Conservation (phyloP, 2,113 vertebrate species). For the Struthio camelus region DNA sequence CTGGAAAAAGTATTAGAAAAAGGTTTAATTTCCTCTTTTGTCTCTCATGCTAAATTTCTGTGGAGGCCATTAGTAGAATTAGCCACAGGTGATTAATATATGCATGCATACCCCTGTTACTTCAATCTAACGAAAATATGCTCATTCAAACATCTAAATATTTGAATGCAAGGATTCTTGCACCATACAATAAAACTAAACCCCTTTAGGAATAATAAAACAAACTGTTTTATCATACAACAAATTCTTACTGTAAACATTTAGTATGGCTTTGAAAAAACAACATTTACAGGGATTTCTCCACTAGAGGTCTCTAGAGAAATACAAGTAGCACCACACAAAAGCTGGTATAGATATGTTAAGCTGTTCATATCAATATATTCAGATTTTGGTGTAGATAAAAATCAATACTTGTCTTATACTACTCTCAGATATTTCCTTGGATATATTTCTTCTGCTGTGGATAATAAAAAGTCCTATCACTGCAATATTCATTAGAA, state of each 20-base stretch:
- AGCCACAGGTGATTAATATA: not conserved
- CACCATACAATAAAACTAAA: not conserved
- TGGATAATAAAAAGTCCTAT: not conserved
- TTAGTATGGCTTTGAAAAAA: not conserved
- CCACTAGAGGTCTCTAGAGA: slow-evolving; percentile 82
- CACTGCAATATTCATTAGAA: not conserved
- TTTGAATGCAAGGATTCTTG: not conserved
- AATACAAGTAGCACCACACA: slow-evolving; percentile 29
- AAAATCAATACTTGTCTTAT: not conserved
- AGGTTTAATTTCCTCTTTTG: not conserved
- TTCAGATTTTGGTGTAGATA: not conserved
- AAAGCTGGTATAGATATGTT: not conserved
- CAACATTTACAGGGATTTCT: not conserved
- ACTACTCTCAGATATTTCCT: not conserved
- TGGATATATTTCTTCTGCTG: not conserved
- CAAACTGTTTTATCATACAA: not conserved
- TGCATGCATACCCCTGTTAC: not conserved
- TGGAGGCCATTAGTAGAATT: not conserved
- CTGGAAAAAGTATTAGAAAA: not conserved
- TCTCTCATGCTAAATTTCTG: not conserved
- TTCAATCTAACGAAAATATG: not conserved
- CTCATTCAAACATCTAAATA: not conserved
- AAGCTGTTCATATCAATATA: not conserved
- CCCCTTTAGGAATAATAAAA: not conserved
- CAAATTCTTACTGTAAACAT: not conserved